Base-by-base conservation (phyloP, 2,888 invertebrate species). In the Carcina quercana region DNA sequence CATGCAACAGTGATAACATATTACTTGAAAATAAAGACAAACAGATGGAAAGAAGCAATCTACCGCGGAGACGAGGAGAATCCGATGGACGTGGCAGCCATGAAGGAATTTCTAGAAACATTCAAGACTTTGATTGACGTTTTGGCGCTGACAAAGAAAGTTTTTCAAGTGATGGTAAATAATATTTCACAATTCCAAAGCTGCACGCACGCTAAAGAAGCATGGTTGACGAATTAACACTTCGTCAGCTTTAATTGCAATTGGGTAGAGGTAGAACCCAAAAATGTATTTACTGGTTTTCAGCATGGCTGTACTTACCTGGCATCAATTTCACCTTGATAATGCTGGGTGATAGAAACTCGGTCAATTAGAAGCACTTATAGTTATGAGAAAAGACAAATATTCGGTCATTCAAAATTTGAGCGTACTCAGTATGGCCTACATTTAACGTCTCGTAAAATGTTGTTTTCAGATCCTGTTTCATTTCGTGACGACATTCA, bases 101-200 rank as follows among this genome's bases (percentile, higher is more conserved):
- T 10, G 7, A 8, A 13, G n/a, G 12, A 14, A 14, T 8, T 30
- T 6, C 3, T 15, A n/a, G 15, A n/a, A 11, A 6, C 30, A 26
- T 48, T 36, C 7, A 8, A 25, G 15, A 15, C 30, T 13, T 39
- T 48, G 32, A 13, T 40, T 1, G 25, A 42, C 4, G 29, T 38
- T 11, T 42, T 34, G 13, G 19, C 30, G 7, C 10, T 46, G 3
- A 40, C 27, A 6, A 35, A 33, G n/a, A 26, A 25, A 3, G 14
- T 35, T 3, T 43, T 43, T 15, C 32, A 45, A 26, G 6, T 12
- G 11, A 15, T 38, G 39, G 48, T 48, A 28, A 43, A 28, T 28
- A 28, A 15, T 26, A 5, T 15, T 15, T 3, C 8, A 15, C 17
- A 17, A 17, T 17, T 17, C 5, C 7, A 17, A 17, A 17, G 7